A percentile compares a stretch with the other conserved stretches of the same genome.
Conservation (phyloP, 2,113 vertebrate genomes). For the Melanostigma gelatinosum region DNA sequence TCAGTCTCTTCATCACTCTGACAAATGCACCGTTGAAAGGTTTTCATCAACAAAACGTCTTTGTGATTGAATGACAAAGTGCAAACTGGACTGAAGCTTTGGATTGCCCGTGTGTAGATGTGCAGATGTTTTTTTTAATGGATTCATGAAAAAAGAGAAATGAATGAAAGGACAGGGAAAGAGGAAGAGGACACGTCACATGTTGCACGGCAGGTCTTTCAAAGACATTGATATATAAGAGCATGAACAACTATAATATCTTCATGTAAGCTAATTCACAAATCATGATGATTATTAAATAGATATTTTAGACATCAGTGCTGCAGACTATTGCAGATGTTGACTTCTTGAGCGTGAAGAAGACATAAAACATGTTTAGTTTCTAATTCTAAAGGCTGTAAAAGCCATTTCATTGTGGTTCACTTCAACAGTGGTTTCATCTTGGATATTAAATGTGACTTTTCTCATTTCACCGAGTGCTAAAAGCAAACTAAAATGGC, state of each 20-base stretch:
- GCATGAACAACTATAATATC: too few relatives aligned
- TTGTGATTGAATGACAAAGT: conserved; percentile 6
- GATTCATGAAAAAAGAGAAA: not conserved
- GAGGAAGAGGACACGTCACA: not conserved
- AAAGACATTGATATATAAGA: not conserved
- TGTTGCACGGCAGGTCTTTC: not conserved
- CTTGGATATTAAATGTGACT: not conserved
- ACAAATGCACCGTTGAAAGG: conserved; percentile 29
- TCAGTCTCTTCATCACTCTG: conserved; percentile 12
- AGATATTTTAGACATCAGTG: not conserved
- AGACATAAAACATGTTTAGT: not conserved
- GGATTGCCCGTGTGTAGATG: conserved; percentile 1
- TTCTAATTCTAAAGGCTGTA: not conserved
- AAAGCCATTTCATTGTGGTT: not conserved
- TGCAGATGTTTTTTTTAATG: conserved; percentile 21
- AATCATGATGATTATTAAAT: not conserved
- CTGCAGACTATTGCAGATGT: not conserved
- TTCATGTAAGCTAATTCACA: not conserved
- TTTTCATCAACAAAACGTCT: conserved; percentile 31
- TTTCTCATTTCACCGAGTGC: not conserved
- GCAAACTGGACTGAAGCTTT: conserved; percentile 2
- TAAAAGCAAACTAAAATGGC: not conserved
- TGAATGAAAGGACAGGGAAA: not conserved
- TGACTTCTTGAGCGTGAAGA: not conserved
- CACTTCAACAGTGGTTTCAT: not conserved